Conservation (phyloP, 2,113 vertebrate genomes). For the Gracilinanus agilis region DNA sequence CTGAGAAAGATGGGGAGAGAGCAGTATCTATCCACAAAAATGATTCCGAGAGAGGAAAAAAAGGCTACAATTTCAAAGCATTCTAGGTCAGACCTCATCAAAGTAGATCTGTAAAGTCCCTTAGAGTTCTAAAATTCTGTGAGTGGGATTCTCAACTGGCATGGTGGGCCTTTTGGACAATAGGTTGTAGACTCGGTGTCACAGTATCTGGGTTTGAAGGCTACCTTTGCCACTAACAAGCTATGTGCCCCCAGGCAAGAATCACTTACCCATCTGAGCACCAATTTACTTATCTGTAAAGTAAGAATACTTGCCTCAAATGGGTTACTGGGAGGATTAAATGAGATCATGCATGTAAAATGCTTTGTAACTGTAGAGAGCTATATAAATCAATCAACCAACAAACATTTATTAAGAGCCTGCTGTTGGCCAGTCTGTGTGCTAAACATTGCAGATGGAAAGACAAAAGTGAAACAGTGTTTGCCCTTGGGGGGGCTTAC, state of each 20-base stretch:
- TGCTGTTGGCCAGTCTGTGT: neutral
- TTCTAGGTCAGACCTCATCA: neutral
- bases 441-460: neutral
- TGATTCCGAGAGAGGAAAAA: neutral
- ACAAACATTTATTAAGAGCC: neutral
- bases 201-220: neutral
- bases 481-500: neutral
- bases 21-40: neutral
- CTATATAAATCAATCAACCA: neutral
- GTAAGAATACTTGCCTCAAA: neutral
- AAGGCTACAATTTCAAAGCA: neutral
- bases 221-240: neutral
- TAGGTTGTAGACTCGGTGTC: neutral
- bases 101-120: neutral
- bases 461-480: neutral
- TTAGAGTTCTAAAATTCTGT: neutral
- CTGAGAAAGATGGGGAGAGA: neutral
- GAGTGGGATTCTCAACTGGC: neutral
- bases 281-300: slow-evolving; percentile 2
- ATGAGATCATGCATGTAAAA: neutral
- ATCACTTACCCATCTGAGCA: slow-evolving; percentile 2
- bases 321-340: slow-evolving; percentile 3
- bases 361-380: neutral
- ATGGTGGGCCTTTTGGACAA: neutral
- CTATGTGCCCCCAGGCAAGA: neutral